Evolutionary conservation across 2,797 vertebrate genomes (phyloP).

Genomic region (Rhabdomys pumilio): DNA sequence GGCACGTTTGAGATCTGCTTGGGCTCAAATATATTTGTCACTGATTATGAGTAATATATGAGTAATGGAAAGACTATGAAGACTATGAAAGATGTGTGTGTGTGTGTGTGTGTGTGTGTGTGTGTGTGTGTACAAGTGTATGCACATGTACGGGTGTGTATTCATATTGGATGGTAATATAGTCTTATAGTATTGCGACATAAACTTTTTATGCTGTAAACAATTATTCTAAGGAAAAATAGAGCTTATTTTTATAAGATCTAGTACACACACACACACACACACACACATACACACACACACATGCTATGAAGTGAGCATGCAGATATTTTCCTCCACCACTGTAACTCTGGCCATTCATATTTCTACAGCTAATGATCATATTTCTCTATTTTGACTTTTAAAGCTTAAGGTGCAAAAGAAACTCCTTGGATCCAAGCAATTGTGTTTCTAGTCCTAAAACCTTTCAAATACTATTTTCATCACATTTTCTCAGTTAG

Average conservation of each 20-base stretch:
- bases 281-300: too few species aligned
- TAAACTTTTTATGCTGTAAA: neutral
- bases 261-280: too few species aligned
- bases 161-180: neutral
- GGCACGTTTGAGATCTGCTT: neutral
- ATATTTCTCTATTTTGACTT: constrained; percentile 28
- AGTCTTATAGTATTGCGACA: neutral
- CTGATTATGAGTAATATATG: constrained; percentile 5
- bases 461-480: constrained; percentile 16
- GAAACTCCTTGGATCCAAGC: neutral
- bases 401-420: constrained; percentile 30
- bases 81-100: neutral
- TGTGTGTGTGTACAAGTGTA: neutral
- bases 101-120: neutral
- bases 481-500: neutral
- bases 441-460: constrained; percentile 14
- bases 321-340: neutral
- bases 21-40: neutral
- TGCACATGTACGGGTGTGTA: too few species aligned
- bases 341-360: neutral
- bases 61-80: neutral
- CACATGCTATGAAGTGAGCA: neutral
- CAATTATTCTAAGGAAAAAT: neutral
- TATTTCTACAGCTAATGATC: neutral
- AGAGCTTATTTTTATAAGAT: neutral